A percentile compares a stretch with the other conserved stretches of the same genome.
phyloP scores from a whole-genome alignment of 2,888 invertebrate species.

The Camponotus fellah region DNA sequence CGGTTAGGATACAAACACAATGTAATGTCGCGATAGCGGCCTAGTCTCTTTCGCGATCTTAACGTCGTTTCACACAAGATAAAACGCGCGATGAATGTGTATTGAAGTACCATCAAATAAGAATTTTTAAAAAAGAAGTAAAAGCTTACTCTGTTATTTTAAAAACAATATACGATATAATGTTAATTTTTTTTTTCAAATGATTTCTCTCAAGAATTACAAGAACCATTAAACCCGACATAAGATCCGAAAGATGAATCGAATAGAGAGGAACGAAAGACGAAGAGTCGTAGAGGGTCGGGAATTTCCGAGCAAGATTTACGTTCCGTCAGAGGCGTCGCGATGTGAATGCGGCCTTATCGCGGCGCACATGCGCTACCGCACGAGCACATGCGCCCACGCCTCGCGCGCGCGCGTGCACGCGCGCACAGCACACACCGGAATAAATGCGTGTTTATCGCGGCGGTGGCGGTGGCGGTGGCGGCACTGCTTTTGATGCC shows the following conservation, averaged over 20 bases:
- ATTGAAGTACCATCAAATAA: neutral
- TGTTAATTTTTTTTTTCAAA: neutral
- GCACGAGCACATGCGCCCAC: slow-evolving; percentile 74
- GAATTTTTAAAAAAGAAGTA: neutral
- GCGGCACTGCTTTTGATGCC: slow-evolving; percentile 82
- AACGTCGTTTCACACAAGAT: slow-evolving; percentile 52
- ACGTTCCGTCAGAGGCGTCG: slow-evolving; percentile 15
- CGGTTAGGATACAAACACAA: slow-evolving; percentile 76
- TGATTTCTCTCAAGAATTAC: neutral
- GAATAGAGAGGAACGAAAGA: neutral
- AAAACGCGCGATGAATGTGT: neutral
- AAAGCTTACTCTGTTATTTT: neutral
- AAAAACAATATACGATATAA: neutral
- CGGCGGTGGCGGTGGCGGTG: slow-evolving; percentile 82
- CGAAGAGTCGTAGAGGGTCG: neutral
- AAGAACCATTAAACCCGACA: neutral
- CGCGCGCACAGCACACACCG: slow-evolving; percentile 59
- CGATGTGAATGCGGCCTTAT: slow-evolving; percentile 48
- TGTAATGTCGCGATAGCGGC: slow-evolving; percentile 74
- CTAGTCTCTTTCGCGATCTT: slow-evolving; percentile 61
- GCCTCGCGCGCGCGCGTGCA: slow-evolving; percentile 56
- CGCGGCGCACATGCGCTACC: slow-evolving; percentile 65
- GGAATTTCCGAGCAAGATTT: slow-evolving; percentile 40
- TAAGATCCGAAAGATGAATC: neutral
- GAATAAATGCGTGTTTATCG: slow-evolving; percentile 84